These are phyloP conservation scores for Sycon ciliatum DNA, from an alignment of 37 sponge, comb jelly and placozoan genomes.

Conservation along the genomic window DNA sequence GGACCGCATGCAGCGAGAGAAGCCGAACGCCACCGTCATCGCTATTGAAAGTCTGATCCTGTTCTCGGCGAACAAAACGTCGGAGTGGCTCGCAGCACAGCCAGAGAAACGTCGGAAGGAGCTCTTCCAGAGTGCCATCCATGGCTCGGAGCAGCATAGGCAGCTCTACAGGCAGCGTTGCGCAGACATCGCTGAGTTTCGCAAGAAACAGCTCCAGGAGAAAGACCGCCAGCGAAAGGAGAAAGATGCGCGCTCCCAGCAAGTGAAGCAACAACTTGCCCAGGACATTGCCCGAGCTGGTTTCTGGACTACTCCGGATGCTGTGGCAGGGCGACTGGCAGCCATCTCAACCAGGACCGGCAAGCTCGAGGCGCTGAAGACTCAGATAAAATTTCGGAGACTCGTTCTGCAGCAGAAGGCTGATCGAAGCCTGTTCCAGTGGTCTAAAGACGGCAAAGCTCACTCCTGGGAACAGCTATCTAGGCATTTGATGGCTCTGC, in stretches of 20 bases:
- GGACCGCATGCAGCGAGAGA: slow-evolving; percentile 25
- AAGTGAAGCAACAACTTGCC: neutral
- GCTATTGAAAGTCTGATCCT: slow-evolving; percentile 24
- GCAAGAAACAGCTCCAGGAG: neutral
- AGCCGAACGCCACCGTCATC: slow-evolving; percentile 27
- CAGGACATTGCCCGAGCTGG: neutral
- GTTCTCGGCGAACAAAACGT: slow-evolving; percentile 35
- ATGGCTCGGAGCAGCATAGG: no score
- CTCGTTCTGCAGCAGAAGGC: neutral
- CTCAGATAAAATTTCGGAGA: neutral
- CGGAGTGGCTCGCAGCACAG: slow-evolving; percentile 21
- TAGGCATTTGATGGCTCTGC: no score
- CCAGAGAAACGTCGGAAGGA: slow-evolving; percentile 2
- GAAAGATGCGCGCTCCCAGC: no score
- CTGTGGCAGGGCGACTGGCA: neutral
- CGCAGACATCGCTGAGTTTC: neutral
- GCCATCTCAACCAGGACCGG: neutral
- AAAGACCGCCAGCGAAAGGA: neutral
- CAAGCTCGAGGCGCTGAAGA: neutral
- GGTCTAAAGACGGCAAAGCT: no score
- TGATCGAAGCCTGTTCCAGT: no score
- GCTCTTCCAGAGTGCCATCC: slow-evolving; percentile 10
- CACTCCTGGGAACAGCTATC: no score
- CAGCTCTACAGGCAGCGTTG: no score
- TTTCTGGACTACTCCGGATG: neutral